Evolutionary conservation across 2,797 vertebrate genomes (phyloP).

Genomic region (Esox masquinongy): DNA sequence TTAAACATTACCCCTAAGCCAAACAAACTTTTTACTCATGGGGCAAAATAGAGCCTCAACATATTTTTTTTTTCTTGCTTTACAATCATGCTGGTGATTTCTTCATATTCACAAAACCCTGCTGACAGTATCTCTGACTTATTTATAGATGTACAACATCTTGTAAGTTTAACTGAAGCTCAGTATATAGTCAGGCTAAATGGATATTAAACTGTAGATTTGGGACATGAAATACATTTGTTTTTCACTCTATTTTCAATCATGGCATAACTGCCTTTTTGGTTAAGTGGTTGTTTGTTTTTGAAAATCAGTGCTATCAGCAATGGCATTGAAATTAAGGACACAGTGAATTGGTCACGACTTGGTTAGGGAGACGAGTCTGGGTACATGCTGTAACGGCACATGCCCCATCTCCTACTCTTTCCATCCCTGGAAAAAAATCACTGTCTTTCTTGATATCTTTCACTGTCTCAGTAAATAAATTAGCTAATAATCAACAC

Average conservation of each 20-base stretch:
- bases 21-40: no score
- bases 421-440: neutral
- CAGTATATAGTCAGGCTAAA: no score
- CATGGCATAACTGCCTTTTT: neutral
- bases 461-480: conserved; percentile 25
- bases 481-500: conserved; percentile 20
- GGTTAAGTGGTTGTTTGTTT: neutral
- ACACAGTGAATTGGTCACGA: conserved; percentile 2
- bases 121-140: no score
- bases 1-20: neutral
- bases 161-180: no score
- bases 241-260: neutral
- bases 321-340: neutral
- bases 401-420: neutral
- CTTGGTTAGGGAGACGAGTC: neutral
- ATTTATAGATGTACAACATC: no score
- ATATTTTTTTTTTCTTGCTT: no score
- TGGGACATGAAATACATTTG: neutral
- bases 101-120: no score
- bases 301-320: neutral
- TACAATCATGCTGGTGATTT: no score
- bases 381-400: neutral
- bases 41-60: no score
- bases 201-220: neutral
- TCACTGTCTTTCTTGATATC: conserved; percentile 14